phyloP scores from a whole-genome alignment of 2,797 vertebrate genomes.

The Thunnus albacares region DNA sequence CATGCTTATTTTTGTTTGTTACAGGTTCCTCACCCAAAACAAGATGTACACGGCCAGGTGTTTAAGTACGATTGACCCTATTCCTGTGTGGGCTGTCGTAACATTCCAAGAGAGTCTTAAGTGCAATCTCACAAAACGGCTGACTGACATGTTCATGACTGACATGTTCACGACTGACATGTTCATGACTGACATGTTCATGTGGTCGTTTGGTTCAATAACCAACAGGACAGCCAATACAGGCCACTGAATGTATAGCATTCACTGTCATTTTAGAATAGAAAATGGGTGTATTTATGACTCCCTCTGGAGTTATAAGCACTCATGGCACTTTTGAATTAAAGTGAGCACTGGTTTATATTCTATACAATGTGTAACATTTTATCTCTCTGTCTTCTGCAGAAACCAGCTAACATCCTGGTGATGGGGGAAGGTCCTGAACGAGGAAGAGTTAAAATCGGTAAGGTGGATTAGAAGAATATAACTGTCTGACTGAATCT shows the following conservation, averaged over 20 bases:
- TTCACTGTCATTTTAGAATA: neutral
- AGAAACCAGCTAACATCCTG: conserved; percentile 99
- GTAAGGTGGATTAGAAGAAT: conserved; percentile 78
- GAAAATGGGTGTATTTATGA: neutral
- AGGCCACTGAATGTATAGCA: neutral
- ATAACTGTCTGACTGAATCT: neutral
- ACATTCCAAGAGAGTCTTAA: neutral
- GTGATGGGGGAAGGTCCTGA: conserved; percentile 99
- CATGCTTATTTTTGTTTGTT: neutral
- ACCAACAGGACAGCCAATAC: neutral
- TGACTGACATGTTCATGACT: conserved; percentile 6
- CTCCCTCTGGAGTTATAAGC: too few relatives aligned
- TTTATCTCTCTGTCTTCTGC: conserved; percentile 59
- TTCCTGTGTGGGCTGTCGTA: conserved; percentile 1
- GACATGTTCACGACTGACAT: neutral
- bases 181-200: neutral
- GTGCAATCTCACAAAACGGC: conserved; percentile 7
- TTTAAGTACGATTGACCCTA: neutral
- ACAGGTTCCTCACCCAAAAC: neutral
- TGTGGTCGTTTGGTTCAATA: conserved; percentile 12
- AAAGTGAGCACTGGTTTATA: neutral
- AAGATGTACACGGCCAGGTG: neutral
- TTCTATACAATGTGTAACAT: neutral
- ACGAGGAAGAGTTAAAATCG: conserved; percentile 98
- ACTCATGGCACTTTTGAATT: neutral